Evolutionary conservation across 2,888 invertebrate genomes (phyloP), one percentile per base, ranked within the genome.

Genomic region (Parnassius smintheus): DNA sequence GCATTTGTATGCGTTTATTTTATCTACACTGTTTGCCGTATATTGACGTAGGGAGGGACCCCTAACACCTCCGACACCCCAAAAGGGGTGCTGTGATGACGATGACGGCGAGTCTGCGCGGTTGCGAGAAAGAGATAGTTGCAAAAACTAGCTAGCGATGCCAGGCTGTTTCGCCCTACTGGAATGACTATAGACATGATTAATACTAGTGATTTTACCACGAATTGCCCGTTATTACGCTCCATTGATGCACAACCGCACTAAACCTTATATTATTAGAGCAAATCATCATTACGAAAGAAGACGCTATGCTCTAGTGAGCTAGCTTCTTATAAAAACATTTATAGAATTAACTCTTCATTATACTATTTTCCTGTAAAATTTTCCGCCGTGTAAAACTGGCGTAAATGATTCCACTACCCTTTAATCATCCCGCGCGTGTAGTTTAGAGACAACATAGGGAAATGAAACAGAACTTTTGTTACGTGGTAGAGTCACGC

Each of bases 51-150:
- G 81, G 72, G 71, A 72, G 65, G 59, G 60, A 66, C 65, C 63
- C 68, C 64, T 58, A 58, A 63, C 25, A 59, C 68, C 68, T 69
- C 66, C 66, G 65, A 50, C 55, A 59, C 70, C 73, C 73, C 75
- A 66, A 56, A 53, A 58, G 70, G 67, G 75, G 80, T 78, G 74
- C 71, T 68, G 65, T 79, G 76, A 83, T 88, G 85, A 88, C 83
- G 86, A 89, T 84, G 88, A 91, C 79, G 79, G 72, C 78, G 85
- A 80, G 87, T 85, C 88, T 91, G 86, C 87, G 81, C 85, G 79
- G 77, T 75, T 69, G 87, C 68, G 61, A 71, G 86, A 88, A 70
- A 66, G 85, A 72, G 91, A 89, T 56, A 70, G 73, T 35, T 66
- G 77, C 71, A 77, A 77, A 46, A 81, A 80, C 76, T 75, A 73